Evolutionary conservation across 1,140 invertebrate genomes (phyloP), one percentile per base, ranked within the genome.

Genomic region (Semibalanus balanoides): DNA sequence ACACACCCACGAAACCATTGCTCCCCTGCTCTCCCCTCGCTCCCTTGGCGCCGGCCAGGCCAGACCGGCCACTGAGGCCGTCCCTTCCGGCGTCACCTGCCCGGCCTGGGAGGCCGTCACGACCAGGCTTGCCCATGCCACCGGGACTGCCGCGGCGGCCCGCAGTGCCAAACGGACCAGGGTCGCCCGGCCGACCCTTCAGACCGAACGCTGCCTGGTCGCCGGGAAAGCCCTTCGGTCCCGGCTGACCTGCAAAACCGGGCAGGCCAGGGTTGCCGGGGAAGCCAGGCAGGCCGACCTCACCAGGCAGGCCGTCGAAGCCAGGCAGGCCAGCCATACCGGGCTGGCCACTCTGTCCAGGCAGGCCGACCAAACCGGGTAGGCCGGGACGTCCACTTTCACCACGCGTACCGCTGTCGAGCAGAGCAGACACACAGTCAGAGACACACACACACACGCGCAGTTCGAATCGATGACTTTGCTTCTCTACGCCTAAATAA

Each of bases 231-330:
- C 51, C 51, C 51, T 64, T 64, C 14, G 22, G 51, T 31, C 91
- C 91, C 43, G 87, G 87, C 71, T 87, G 85, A 72, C 92, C 92
- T 35, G 90, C 87, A 79, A 86, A 87, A 43, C 93, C 93, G 81
- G 92, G 90, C 70, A 88, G 82, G 74, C 80, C 79, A 77, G 77
- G 64, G 3, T 73, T 64, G 29, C 77, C 77, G 31, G 75, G 69
- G 28, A 72, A 31, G 30, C 77, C 77, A 3, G 76, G 9, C 70
- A 74, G 78, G 31, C 77, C 77, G 14, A 82, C 83, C 75, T 86
- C 84, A 79, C 90, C 90, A 80, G 85, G 86, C n/a, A 85, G 82
- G 28, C 89, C 88, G 64, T 82, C 83, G 76, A 82, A 78, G n/a
- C 90, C 90, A 77, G 83, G 82, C 69, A 86, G 83, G 35, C 90